Conservation (phyloP, 1,140 invertebrate genomes). For the Cotesia glomerata region DNA sequence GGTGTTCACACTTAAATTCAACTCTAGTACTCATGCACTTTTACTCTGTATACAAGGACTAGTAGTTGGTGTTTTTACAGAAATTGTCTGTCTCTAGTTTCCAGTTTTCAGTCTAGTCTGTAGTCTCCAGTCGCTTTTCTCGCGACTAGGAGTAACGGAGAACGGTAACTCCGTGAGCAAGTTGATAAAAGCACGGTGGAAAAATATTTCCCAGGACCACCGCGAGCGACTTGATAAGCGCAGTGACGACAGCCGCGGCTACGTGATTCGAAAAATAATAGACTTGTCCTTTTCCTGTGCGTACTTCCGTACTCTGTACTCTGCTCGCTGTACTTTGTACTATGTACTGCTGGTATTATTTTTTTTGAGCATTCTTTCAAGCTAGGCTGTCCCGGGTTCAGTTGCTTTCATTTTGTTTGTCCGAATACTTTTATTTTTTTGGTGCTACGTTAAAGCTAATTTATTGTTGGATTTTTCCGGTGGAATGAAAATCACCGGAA, state of each 20-base stretch:
- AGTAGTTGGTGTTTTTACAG: too few relatives aligned
- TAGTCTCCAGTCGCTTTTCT: background rate
- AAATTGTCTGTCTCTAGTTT: too few relatives aligned
- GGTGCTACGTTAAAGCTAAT: background rate
- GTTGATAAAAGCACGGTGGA: conserved; percentile 16
- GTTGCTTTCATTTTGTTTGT: background rate
- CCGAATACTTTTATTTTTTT: background rate
- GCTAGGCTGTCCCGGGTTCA: background rate
- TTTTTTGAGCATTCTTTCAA: background rate
- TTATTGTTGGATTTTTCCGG: conserved; percentile 8
- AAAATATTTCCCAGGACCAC: conserved; percentile 6
- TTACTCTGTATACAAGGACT: too few relatives aligned
- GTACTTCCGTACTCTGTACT: background rate
- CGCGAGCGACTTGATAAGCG: conserved; percentile 29
- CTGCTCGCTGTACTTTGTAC: background rate
- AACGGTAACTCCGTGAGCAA: background rate
- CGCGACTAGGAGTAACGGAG: background rate
- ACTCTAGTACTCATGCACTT: background rate
- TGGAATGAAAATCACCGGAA: conserved; percentile 8
- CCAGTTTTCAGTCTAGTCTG: background rate
- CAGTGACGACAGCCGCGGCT: conserved; percentile 29
- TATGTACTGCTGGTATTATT: background rate
- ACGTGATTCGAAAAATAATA: conserved; percentile 37
- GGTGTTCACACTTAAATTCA: background rate
- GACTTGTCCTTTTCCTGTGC: conserved; percentile 9